These are phyloP conservation scores for Nipponacmea schrenckii DNA, from an alignment of 2,888 invertebrate species.

Conservation along the genomic window DNA sequence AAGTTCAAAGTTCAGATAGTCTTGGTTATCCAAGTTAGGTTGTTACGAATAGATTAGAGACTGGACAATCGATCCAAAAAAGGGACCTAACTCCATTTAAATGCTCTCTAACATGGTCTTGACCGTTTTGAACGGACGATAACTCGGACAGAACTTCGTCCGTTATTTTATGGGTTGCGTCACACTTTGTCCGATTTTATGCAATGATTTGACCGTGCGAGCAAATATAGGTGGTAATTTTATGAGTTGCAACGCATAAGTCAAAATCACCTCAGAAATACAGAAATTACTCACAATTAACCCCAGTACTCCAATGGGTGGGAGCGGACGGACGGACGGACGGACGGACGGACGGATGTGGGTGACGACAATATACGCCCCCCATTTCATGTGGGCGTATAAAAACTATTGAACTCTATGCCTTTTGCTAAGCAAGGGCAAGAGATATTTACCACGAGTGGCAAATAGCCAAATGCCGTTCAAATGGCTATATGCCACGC, in stretches of 20 bases:
- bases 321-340: not conserved
- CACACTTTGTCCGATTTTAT: constrained; percentile 4
- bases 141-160: not conserved
- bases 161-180: constrained; percentile 4
- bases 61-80: constrained; percentile 6
- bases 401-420: no score
- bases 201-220: constrained; percentile 6
- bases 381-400: no score
- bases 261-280: constrained; percentile 5
- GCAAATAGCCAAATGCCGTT: no score
- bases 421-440: no score
- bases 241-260: constrained; percentile 5
- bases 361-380: no score
- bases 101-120: not conserved
- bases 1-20: not conserved
- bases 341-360: no score
- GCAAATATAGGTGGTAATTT: constrained; percentile 1
- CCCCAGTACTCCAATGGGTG: not conserved
- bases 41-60: not conserved
- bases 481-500: no score
- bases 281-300: not conserved
- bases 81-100: not conserved
- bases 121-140: constrained; percentile 4
- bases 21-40: not conserved
- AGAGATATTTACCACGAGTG: no score